phyloP scores from a whole-genome alignment of 2,888 invertebrate genomes.

The Mechanitis mazaeus region DNA sequence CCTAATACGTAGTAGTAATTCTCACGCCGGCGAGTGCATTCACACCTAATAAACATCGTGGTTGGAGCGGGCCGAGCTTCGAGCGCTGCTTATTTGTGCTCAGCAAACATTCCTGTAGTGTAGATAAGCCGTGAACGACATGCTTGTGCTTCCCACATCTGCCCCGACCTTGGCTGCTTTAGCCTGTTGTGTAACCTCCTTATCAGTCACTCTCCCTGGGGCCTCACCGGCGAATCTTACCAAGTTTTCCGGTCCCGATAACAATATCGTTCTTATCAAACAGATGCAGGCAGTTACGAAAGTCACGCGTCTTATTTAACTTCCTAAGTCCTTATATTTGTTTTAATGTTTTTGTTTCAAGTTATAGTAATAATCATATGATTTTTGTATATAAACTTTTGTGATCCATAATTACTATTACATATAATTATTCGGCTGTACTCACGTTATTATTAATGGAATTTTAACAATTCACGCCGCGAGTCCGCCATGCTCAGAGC shows the following conservation, averaged over 20 bases:
- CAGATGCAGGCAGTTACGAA: constrained; percentile 43
- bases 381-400: too few relatives aligned
- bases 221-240: constrained; percentile 58
- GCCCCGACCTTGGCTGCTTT: constrained; percentile 70
- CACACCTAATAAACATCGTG: constrained; percentile 59
- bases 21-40: constrained; percentile 62
- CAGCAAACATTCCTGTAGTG: constrained; percentile 59
- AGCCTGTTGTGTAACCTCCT: constrained; percentile 65
- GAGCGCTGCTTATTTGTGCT: constrained; percentile 64
- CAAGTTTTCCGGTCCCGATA: constrained; percentile 69
- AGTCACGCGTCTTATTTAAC: constrained; percentile 22
- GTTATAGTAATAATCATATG: too few relatives aligned
- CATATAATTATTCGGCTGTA: too few relatives aligned
- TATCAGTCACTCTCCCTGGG: constrained; percentile 69
- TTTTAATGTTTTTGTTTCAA: too few relatives aligned
- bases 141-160: constrained; percentile 73
- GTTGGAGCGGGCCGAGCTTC: constrained; percentile 38
- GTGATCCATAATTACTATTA: too few relatives aligned
- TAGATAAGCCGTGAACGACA: constrained; percentile 68
- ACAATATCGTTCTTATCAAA: constrained; percentile 46
- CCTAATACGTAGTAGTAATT: constrained; percentile 54
- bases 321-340: background rate
- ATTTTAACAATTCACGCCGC: too few relatives aligned
- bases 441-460: too few relatives aligned
- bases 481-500: too few relatives aligned